phyloP scores from a whole-genome alignment of 2,113 vertebrate species.

The Ifrita kowaldi region DNA sequence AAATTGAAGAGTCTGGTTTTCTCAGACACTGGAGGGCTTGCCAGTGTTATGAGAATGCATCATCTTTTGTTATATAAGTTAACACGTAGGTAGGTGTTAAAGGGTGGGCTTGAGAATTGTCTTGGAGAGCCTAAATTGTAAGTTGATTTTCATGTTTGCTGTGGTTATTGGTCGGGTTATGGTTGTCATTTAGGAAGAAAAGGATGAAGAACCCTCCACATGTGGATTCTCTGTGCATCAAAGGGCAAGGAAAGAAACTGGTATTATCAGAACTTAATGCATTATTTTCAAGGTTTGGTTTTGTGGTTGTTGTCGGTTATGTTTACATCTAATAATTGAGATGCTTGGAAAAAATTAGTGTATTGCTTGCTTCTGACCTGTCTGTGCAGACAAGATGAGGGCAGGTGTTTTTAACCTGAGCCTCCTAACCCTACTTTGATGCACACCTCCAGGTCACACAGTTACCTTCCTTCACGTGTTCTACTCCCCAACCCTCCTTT shows the following conservation, averaged over 20 bases:
- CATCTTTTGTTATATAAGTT: not conserved
- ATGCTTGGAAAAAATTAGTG: not conserved
- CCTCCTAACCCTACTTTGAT: not conserved
- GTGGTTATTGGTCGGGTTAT: not conserved
- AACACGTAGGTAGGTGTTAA: not conserved
- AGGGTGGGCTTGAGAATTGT: not conserved
- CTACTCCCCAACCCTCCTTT: not conserved
- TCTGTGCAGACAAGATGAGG: not conserved
- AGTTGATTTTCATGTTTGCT: not conserved
- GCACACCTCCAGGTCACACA: not conserved
- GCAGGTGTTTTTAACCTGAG: not conserved
- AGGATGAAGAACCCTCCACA: not conserved
- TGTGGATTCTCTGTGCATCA: not conserved
- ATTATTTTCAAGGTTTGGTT: not conserved
- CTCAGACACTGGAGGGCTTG: not conserved
- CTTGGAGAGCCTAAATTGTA: not conserved
- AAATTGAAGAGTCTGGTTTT: not conserved
- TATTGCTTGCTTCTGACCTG: not conserved
- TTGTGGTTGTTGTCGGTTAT: not conserved
- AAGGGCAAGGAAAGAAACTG: not conserved
- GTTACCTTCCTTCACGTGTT: accelerated
- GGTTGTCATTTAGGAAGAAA: not conserved
- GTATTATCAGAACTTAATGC: not conserved
- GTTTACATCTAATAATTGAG: not conserved
- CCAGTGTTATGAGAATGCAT: accelerated